These are phyloP conservation scores for Rhynchotus rufescens DNA, from an alignment of 2,797 vertebrate genomes.

Conservation along the genomic window DNA sequence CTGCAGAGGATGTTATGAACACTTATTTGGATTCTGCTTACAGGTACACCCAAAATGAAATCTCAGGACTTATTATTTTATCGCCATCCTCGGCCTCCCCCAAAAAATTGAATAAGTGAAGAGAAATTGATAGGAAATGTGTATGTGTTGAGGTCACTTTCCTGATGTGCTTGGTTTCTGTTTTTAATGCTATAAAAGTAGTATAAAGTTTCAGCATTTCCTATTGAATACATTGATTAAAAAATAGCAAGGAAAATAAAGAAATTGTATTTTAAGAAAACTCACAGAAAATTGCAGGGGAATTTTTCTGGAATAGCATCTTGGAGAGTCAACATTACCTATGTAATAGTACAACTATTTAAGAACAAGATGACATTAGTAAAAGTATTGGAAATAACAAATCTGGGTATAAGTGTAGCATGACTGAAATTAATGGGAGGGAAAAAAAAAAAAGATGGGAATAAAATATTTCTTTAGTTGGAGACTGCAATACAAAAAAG, in stretches of 20 bases:
- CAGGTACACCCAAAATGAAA: slow-evolving; percentile 11
- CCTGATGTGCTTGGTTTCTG: not conserved
- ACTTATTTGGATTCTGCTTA: slow-evolving; percentile 7
- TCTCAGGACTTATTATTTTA: slow-evolving; percentile 35
- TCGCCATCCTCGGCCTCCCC: not conserved
- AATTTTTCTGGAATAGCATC: not conserved
- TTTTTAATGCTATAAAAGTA: fast-evolving
- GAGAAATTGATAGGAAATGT: not conserved
- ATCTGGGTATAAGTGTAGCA: not conserved
- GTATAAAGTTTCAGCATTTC: not conserved
- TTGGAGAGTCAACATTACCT: not conserved
- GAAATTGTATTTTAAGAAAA: no score
- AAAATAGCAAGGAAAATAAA: no score
- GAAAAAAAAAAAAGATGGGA: no score
- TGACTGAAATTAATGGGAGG: fast-evolving
- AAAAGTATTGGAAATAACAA: not conserved
- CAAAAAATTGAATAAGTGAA: not conserved
- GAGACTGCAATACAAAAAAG: not conserved
- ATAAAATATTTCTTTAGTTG: not conserved
- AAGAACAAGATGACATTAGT: not conserved
- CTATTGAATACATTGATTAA: not conserved
- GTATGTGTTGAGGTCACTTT: not conserved
- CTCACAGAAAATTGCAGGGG: not conserved
- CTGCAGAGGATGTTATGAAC: slow-evolving; percentile 14
- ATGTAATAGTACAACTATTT: not conserved